These are phyloP conservation scores for Lethenteron camtschaticum DNA, from an alignment of 2,113 vertebrate species.

Conservation along the genomic window DNA sequence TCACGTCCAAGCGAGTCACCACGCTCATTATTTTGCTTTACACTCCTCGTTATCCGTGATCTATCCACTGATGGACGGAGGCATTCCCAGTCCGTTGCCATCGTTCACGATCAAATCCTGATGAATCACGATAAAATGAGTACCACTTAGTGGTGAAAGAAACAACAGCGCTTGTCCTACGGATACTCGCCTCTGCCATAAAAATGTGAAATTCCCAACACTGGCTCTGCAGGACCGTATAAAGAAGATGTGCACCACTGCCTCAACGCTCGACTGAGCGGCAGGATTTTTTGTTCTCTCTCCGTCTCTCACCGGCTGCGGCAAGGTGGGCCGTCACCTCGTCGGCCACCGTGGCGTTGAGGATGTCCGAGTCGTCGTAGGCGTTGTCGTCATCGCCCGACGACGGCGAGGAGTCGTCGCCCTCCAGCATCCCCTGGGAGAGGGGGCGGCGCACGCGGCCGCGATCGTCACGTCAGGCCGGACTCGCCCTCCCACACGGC, in stretches of 20 bases:
- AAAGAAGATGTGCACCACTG: background rate
- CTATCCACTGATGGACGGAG: no score
- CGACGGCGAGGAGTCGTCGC: conserved; percentile 78
- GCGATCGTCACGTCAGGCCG: no score
- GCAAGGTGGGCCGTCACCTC: conserved; percentile 88
- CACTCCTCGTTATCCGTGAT: no score
- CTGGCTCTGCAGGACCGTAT: background rate
- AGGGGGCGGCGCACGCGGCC: no score
- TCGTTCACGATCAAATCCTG: background rate
- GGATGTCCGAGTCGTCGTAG: conserved; percentile 89
- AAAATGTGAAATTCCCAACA: background rate
- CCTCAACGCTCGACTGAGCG: background rate
- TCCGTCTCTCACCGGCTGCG: conserved; percentile 48
- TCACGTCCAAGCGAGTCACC: background rate
- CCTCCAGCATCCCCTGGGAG: conserved; percentile 58
- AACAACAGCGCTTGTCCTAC: background rate
- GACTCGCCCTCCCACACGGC: no score
- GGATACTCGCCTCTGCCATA: background rate
- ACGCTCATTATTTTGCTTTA: background rate
- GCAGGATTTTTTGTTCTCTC: background rate
- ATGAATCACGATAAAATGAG: background rate
- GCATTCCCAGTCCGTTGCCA: no score
- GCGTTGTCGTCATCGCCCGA: conserved; percentile 66
- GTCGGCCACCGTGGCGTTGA: conserved; percentile 75
- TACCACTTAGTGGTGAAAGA: background rate